These are phyloP conservation scores for Melanophora roralis DNA, from an alignment of 2,888 invertebrate genomes.

Conservation along the genomic window DNA sequence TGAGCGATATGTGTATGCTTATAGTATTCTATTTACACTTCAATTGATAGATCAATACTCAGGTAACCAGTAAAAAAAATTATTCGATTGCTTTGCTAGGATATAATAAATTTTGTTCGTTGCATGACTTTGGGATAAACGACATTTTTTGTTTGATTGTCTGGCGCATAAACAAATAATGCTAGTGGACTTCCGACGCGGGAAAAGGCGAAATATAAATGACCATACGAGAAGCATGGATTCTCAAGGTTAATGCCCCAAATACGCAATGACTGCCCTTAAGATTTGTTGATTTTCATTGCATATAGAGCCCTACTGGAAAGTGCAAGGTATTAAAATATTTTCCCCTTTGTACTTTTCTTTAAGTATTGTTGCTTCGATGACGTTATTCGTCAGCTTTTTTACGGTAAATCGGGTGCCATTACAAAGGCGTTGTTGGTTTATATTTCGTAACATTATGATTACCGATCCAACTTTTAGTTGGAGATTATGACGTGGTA, in stretches of 20 bases:
- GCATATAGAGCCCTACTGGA: neutral
- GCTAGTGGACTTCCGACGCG: conserved; percentile 11
- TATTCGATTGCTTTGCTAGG: no score
- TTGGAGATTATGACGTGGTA: conserved; percentile 4
- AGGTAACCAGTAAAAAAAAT: no score
- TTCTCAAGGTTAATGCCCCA: conserved; percentile 4
- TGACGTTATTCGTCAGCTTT: neutral
- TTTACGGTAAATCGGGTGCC: neutral
- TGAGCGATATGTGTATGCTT: no score
- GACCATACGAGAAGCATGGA: conserved; percentile 28
- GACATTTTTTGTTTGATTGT: conserved; percentile 6
- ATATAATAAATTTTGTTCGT: no score
- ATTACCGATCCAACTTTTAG: conserved; percentile 3
- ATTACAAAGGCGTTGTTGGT: neutral
- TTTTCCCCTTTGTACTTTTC: neutral
- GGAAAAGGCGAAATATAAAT: conserved; percentile 38
- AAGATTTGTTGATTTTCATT: conserved; percentile 6
- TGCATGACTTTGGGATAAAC: no score
- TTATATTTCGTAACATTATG: neutral
- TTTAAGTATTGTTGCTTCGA: neutral
- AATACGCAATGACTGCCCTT: neutral
- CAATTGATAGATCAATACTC: no score
- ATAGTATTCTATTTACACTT: no score
- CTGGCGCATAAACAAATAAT: neutral
- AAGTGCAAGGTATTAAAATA: neutral